A percentile compares a stretch with the other conserved stretches of the same genome.
Evolutionary conservation across 2,797 vertebrate genomes (phyloP).

Genomic region (Ctenopoma kingsleyae): DNA sequence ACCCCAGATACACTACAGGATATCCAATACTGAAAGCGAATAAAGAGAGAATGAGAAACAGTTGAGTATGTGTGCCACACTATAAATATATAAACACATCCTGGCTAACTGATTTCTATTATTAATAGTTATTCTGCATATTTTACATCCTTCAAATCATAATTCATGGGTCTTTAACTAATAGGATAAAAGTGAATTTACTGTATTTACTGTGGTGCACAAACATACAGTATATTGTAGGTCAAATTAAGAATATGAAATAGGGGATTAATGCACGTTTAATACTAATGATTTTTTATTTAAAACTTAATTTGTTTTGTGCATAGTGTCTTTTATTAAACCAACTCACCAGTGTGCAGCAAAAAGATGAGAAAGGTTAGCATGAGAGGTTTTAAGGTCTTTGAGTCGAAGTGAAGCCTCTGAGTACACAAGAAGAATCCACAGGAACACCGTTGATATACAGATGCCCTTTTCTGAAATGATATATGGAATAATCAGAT

Average conservation of each 20-base stretch:
- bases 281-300: background rate
- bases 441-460: slow-evolving; percentile 87
- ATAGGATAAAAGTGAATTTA: slow-evolving; percentile 9
- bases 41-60: slow-evolving; percentile 8
- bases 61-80: slow-evolving; percentile 4
- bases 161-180: background rate
- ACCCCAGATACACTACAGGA: slow-evolving; percentile 87
- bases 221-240: background rate
- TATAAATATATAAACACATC: slow-evolving; percentile 1
- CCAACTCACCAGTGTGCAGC: slow-evolving; percentile 86
- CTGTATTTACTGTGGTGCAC: background rate
- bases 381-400: slow-evolving; percentile 86
- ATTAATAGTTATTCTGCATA: background rate
- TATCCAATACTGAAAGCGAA: slow-evolving; percentile 83
- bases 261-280: background rate
- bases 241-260: slow-evolving; percentile 8
- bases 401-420: slow-evolving; percentile 87
- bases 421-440: slow-evolving; percentile 88
- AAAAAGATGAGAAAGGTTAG: slow-evolving; percentile 88
- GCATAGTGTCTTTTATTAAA: background rate
- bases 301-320: background rate
- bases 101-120: slow-evolving; percentile 5
- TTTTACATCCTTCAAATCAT: background rate
- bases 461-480: slow-evolving; percentile 86
- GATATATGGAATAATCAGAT: slow-evolving; percentile 8